These are phyloP conservation scores for Drosophila rellima DNA, from an alignment of 2,888 invertebrate species.

Conservation along the genomic window DNA sequence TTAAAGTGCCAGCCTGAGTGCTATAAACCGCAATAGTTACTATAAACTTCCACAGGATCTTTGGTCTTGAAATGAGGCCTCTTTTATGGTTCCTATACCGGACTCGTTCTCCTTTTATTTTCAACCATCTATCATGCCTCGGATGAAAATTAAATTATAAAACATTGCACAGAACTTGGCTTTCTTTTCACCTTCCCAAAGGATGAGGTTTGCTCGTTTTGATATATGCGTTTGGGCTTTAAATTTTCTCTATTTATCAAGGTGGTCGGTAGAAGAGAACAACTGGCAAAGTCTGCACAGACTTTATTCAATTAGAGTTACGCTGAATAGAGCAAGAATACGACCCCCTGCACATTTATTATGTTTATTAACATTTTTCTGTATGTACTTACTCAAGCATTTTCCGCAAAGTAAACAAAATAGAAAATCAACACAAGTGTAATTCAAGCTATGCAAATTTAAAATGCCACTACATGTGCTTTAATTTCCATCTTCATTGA, in stretches of 20 bases:
- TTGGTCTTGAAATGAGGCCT: background rate
- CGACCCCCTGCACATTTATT: constrained; percentile 16
- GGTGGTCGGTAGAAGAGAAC: constrained; percentile 3
- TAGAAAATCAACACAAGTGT: constrained; percentile 15
- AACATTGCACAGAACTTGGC: constrained; percentile 2
- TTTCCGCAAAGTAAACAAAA: background rate
- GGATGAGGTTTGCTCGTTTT: background rate
- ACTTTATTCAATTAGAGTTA: constrained; percentile 16
- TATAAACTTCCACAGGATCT: background rate
- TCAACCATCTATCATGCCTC: constrained; percentile 20
- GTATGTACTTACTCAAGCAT: constrained; percentile 51
- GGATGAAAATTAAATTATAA: constrained; percentile 19
- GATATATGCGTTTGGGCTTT: constrained; percentile 17
- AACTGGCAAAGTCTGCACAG: constrained; percentile 5
- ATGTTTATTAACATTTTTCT: constrained; percentile 54
- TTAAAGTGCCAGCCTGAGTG: background rate
- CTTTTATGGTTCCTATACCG: background rate
- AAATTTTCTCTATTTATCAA: constrained; percentile 33
- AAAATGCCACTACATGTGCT: constrained; percentile 16
- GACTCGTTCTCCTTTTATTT: background rate
- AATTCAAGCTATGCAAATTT: constrained; percentile 20
- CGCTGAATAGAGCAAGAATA: constrained; percentile 7
- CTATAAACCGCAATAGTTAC: background rate
- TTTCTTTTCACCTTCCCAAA: background rate
- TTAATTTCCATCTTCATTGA: constrained; percentile 17